phyloP scores from a whole-genome alignment of 1,140 invertebrate species.

The Cephus cinctus region DNA sequence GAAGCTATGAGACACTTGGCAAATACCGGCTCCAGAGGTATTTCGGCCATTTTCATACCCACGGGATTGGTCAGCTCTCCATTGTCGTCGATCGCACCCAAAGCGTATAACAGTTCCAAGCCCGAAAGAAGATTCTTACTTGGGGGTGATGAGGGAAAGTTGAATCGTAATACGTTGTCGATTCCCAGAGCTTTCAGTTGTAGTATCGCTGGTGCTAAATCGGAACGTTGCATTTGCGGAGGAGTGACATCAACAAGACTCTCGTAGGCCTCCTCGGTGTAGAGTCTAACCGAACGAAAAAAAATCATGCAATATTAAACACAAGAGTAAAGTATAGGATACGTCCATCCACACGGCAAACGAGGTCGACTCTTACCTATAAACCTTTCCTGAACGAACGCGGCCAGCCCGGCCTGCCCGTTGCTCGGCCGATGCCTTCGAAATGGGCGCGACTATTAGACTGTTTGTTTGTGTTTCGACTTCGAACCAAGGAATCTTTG shows the following conservation, averaged over 20 bases:
- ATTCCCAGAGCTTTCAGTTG: slow-evolving; percentile 96
- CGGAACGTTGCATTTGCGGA: slow-evolving; percentile 91
- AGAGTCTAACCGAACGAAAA: slow-evolving; percentile 60
- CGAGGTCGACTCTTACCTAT: slow-evolving; percentile 60
- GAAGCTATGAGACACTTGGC: slow-evolving; percentile 85
- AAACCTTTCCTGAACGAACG: slow-evolving; percentile 80
- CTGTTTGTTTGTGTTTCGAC: slow-evolving; percentile 80
- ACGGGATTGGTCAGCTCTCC: slow-evolving; percentile 79
- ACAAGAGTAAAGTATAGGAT: slow-evolving; percentile 17
- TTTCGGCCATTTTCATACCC: slow-evolving; percentile 87
- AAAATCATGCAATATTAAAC: slow-evolving; percentile 13
- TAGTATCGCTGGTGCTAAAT: slow-evolving; percentile 82
- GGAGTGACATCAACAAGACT: slow-evolving; percentile 70
- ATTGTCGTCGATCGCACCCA: slow-evolving; percentile 78
- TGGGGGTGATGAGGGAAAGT: slow-evolving; percentile 86
- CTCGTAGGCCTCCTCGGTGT: slow-evolving; percentile 76
- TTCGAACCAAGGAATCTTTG: slow-evolving; percentile 93
- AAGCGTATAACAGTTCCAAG: slow-evolving; percentile 86
- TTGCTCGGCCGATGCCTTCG: slow-evolving; percentile 88
- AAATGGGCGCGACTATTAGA: slow-evolving; percentile 81
- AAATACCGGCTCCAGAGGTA: slow-evolving; percentile 85
- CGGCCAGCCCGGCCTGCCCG: slow-evolving; percentile 90
- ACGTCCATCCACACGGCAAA: too few relatives aligned
- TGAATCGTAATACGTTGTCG: slow-evolving; percentile 81
- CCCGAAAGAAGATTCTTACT: slow-evolving; percentile 83